These are phyloP conservation scores for Aporophyla lueneburgensis DNA, from an alignment of 2,888 invertebrate species.

Conservation along the genomic window DNA sequence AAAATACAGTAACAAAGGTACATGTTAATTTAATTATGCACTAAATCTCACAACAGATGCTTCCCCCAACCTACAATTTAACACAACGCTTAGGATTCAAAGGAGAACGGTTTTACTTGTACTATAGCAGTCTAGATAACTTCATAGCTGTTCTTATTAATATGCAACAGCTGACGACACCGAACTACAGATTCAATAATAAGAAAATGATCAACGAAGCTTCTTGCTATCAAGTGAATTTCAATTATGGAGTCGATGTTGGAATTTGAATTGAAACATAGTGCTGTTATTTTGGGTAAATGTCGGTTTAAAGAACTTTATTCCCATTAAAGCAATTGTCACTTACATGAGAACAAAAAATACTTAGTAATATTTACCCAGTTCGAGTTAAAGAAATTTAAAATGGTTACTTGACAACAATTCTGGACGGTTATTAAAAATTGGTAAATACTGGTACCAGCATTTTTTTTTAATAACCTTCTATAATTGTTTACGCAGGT, in stretches of 20 bases:
- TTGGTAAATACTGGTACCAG: no score
- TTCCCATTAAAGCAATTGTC: no score
- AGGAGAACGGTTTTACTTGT: slow-evolving; percentile 5
- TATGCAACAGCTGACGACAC: slow-evolving; percentile 58
- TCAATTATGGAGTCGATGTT: slow-evolving; percentile 42
- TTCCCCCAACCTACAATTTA: background rate
- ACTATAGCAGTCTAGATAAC: slow-evolving; percentile 13
- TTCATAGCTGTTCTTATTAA: slow-evolving; percentile 49
- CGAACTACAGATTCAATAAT: slow-evolving; percentile 54
- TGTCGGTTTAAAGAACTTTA: no score
- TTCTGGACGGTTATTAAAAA: no score
- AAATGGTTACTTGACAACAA: no score
- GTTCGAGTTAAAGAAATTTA: no score
- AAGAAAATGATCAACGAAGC: slow-evolving; percentile 54
- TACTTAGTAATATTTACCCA: no score
- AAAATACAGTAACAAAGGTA: background rate
- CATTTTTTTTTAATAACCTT: no score
- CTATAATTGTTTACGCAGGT: no score
- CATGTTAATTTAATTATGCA: background rate
- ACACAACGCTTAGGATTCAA: slow-evolving; percentile 17
- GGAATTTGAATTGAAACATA: slow-evolving; percentile 30
- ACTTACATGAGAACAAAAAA: no score
- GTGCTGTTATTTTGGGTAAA: slow-evolving; percentile 3
- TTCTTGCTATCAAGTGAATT: slow-evolving; percentile 31
- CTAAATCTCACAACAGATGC: background rate